phyloP scores from a whole-genome alignment of 2,888 invertebrate species.

The Amphipyra tragopoginis region DNA sequence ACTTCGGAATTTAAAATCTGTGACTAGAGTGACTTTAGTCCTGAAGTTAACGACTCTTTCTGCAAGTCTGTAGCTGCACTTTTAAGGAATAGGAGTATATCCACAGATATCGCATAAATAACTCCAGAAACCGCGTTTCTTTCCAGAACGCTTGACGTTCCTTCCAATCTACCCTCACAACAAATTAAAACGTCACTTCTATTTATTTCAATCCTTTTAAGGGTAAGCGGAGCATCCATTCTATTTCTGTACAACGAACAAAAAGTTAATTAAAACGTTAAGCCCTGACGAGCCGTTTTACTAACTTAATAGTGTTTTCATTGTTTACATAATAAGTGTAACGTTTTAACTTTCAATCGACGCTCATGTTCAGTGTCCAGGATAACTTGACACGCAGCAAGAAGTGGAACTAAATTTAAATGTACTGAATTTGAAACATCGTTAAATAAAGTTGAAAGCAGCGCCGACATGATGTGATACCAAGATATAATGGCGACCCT shows the following conservation, averaged over 20 bases:
- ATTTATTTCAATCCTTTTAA: slow-evolving; percentile 19
- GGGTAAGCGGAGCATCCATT: slow-evolving; percentile 4
- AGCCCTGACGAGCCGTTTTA: slow-evolving; percentile 12
- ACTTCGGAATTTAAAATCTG: too few species aligned
- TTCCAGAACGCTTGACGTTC: not conserved
- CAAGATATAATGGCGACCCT: slow-evolving; percentile 1
- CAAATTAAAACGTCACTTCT: slow-evolving; percentile 18
- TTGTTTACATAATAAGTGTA: slow-evolving; percentile 38
- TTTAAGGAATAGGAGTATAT: too few species aligned
- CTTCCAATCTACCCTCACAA: slow-evolving; percentile 1
- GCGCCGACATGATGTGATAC: not conserved
- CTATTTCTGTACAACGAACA: slow-evolving; percentile 21
- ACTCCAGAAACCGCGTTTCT: not conserved
- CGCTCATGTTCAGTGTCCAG: not conserved
- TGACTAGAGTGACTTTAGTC: not conserved
- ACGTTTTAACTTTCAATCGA: not conserved
- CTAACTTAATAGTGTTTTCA: slow-evolving; percentile 25
- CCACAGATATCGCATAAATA: not conserved
- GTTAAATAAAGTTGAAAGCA: not conserved
- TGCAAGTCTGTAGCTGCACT: too few species aligned
- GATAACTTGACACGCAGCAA: too few species aligned
- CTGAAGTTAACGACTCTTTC: not conserved
- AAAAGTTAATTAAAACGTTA: slow-evolving; percentile 36
- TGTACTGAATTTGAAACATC: too few species aligned
- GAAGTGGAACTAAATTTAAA: too few species aligned